These are phyloP conservation scores for Bryconaethiops microstoma DNA, from an alignment of 2,797 vertebrate species.

Conservation along the genomic window DNA sequence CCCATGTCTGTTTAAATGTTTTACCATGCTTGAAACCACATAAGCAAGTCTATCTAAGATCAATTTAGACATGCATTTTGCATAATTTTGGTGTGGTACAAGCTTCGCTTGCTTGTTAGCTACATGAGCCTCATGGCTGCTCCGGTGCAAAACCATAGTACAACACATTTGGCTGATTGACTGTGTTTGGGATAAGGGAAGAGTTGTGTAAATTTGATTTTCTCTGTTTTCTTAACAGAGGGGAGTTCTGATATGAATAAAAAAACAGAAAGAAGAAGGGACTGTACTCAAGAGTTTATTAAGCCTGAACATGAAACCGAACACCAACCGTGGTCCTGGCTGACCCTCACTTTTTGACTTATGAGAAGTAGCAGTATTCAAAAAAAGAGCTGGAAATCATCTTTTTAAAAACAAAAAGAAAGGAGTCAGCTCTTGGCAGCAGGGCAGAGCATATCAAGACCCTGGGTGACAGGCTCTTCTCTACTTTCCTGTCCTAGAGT, in stretches of 20 bases:
- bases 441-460: slow-evolving; percentile 43
- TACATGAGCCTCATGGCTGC: neutral
- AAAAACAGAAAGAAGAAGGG: neutral
- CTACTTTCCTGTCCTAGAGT: slow-evolving; percentile 12
- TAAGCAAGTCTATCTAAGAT: neutral
- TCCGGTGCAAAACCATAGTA: neutral
- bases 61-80: neutral
- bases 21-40: neutral
- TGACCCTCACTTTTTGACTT: neutral
- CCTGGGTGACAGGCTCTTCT: slow-evolving; percentile 44
- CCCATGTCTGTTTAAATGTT: neutral
- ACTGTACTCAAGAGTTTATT: slow-evolving; percentile 3
- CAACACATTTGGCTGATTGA: neutral
- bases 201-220: neutral
- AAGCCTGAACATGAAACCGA: neutral
- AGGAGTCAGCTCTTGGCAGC: slow-evolving; percentile 35
- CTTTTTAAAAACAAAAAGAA: neutral
- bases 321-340: neutral
- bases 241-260: neutral
- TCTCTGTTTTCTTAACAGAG: neutral
- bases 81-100: neutral
- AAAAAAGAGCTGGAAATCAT: neutral
- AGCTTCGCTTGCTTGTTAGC: too few species aligned
- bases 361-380: neutral
- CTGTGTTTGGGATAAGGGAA: neutral